Conservation (phyloP, 2,888 invertebrate genomes). For the Pedicia rivosa region DNA sequence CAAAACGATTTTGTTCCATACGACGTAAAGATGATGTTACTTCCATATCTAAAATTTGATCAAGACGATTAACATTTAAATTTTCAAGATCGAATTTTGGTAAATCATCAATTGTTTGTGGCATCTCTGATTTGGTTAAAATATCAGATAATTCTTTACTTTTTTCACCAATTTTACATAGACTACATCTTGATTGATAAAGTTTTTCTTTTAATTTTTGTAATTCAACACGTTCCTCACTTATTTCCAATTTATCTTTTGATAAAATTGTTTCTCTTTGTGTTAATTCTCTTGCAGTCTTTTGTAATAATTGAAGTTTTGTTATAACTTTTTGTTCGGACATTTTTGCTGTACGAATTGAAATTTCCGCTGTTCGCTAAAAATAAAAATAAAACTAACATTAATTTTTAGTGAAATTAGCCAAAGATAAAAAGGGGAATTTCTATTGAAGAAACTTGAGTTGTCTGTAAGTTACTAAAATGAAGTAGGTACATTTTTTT, state of each 20-base stretch:
- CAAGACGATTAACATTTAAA: constrained; percentile 1
- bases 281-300: constrained; percentile 21
- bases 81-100: not conserved
- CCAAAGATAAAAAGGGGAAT: no score
- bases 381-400: not conserved
- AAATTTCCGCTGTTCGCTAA: constrained; percentile 8
- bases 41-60: constrained; percentile 3
- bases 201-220: constrained; percentile 21
- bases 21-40: constrained; percentile 2
- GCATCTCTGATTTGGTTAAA: constrained; percentile 10
- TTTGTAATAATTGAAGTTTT: constrained; percentile 22
- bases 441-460: not conserved
- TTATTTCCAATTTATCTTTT: constrained; percentile 23
- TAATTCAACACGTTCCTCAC: constrained; percentile 25
- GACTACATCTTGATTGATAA: constrained; percentile 22
- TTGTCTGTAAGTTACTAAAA: not conserved
- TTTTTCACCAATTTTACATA: constrained; percentile 25
- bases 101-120: not conserved
- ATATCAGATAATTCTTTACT: constrained; percentile 19
- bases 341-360: constrained; percentile 7
- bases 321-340: constrained; percentile 22
- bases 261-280: constrained; percentile 26
- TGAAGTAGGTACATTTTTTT: not conserved
- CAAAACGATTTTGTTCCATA: no score
- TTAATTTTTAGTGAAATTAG: no score